These are phyloP conservation scores for Lithobates pipiens DNA, from an alignment of 2,797 vertebrate species.

Conservation along the genomic window DNA sequence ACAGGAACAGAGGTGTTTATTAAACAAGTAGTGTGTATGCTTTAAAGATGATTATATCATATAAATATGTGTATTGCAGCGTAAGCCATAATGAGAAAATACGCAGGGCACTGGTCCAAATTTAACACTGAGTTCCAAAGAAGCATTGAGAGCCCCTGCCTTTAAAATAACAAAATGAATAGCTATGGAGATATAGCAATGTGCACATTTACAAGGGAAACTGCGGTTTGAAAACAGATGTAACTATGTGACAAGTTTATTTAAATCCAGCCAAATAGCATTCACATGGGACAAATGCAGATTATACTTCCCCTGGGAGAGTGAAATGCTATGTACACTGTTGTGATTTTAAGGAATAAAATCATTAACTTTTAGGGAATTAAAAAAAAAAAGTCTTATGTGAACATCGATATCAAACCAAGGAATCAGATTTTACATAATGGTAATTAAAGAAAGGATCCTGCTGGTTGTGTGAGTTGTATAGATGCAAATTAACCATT, in stretches of 20 bases:
- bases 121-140: too few species aligned
- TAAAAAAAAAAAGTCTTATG: conserved; percentile 23
- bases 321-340: conserved; percentile 10
- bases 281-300: conserved; percentile 29
- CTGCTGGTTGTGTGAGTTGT: conserved; percentile 46
- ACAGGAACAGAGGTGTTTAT: too few species aligned
- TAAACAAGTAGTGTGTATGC: too few species aligned
- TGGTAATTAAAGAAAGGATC: conserved; percentile 52
- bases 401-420: conserved; percentile 26
- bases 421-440: conserved; percentile 47
- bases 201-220: conserved; percentile 1
- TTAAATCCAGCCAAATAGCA: conserved; percentile 31
- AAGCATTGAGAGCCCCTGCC: too few species aligned
- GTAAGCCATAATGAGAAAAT: too few species aligned
- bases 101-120: too few species aligned
- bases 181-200: too few species aligned
- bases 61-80: too few species aligned
- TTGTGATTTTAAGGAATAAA: conserved; percentile 31
- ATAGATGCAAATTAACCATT: conserved; percentile 48
- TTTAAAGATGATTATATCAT: too few species aligned
- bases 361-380: conserved; percentile 48
- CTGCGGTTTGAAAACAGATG: conserved; percentile 45
- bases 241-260: conserved; percentile 49
- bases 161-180: too few species aligned
- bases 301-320: conserved; percentile 24